Evolutionary conservation across 2,797 vertebrate genomes (phyloP).

Genomic region (Pyrocephalus nanus): DNA sequence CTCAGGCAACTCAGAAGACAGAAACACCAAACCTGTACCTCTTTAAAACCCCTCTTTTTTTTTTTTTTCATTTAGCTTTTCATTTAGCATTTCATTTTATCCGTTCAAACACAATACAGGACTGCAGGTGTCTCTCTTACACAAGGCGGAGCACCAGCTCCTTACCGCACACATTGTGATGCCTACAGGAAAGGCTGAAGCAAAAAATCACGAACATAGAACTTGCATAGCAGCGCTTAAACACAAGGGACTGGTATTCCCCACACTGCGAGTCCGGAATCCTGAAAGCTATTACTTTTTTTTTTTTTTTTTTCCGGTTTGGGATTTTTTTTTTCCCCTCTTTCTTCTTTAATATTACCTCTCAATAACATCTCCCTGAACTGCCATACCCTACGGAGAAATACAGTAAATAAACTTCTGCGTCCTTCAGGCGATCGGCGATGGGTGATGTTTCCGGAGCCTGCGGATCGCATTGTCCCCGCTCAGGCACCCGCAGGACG

Average conservation of each 20-base stretch:
- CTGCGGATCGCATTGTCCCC: background rate
- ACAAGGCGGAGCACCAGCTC: background rate
- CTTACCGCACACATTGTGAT: rapidly evolving
- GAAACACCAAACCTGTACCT: background rate
- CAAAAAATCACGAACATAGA: background rate
- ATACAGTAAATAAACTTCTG: background rate
- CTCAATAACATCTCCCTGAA: too few species aligned
- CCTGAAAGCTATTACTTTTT: background rate
- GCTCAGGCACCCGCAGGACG: background rate
- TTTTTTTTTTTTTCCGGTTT: background rate
- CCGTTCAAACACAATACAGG: background rate
- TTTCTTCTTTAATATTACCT: background rate
- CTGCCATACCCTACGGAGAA: rapidly evolving
- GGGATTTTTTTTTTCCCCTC: too few species aligned
- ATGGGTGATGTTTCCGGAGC: background rate
- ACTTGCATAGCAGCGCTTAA: background rate
- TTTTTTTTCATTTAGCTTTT: too few species aligned
- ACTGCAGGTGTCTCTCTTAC: background rate
- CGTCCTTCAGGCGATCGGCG: background rate
- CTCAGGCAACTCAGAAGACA: background rate
- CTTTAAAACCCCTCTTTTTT: background rate
- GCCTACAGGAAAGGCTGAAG: background rate
- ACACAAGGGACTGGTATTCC: too few species aligned
- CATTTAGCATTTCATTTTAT: background rate
- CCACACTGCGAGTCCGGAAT: background rate